Evolutionary conservation across 2,797 vertebrate genomes (phyloP).

Genomic region (Distichodus sexfasciatus): DNA sequence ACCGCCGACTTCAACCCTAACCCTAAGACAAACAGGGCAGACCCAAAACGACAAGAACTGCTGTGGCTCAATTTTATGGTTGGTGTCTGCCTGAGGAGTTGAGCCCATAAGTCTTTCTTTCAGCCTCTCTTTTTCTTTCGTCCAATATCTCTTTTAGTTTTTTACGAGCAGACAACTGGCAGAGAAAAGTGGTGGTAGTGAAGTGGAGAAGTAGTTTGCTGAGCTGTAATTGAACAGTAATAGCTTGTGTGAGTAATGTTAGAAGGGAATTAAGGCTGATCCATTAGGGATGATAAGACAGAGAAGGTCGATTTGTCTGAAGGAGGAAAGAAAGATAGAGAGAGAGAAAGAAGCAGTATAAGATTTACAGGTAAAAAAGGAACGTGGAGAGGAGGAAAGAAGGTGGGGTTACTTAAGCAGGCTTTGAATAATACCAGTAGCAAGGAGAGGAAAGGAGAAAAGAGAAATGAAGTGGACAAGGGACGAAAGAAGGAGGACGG

Average conservation of each 20-base stretch:
- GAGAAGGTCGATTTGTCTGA: slow-evolving; percentile 29
- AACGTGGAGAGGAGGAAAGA: background rate
- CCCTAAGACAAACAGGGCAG: too few relatives aligned
- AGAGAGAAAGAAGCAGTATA: slow-evolving; percentile 6
- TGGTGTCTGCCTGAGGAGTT: too few relatives aligned
- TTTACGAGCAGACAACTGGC: slow-evolving; percentile 13
- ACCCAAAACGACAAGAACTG: too few relatives aligned
- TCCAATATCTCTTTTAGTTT: background rate
- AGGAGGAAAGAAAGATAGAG: background rate
- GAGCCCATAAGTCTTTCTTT: background rate
- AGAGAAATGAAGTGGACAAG: background rate
- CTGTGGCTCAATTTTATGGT: too few relatives aligned
- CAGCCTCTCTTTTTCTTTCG: background rate
- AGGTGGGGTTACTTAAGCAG: background rate
- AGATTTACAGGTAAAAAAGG: slow-evolving; percentile 12
- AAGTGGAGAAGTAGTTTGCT: slow-evolving; percentile 17
- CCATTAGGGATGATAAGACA: slow-evolving; percentile 43
- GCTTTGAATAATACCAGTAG: background rate
- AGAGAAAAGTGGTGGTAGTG: slow-evolving; percentile 18
- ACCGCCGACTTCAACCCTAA: too few relatives aligned
- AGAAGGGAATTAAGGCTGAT: slow-evolving; percentile 43
- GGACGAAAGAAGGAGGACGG: background rate
- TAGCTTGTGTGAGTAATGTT: slow-evolving; percentile 37
- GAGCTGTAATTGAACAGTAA: slow-evolving; percentile 42
- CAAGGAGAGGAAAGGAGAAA: background rate